Percentiles rank a stretch among this genome's conserved stretches.
These are phyloP conservation scores for Drosophila setifemur DNA, from an alignment of 1,140 invertebrate species.

Conservation along the genomic window DNA sequence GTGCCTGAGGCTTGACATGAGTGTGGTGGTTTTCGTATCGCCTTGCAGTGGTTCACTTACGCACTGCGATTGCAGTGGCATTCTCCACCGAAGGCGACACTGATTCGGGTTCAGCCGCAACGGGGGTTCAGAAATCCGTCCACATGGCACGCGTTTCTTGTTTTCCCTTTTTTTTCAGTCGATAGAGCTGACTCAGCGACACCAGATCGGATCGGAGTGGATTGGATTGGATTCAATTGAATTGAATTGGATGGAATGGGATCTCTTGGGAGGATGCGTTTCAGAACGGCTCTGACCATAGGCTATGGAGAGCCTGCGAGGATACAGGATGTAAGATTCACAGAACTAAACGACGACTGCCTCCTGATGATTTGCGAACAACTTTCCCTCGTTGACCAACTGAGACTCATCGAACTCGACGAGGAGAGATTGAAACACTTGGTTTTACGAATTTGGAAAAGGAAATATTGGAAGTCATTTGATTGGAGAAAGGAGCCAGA, in stretches of 20 bases:
- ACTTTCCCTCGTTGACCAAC: constrained; percentile 52
- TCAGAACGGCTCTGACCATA: constrained; percentile 23
- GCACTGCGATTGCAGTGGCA: constrained; percentile 31
- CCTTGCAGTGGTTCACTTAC: constrained; percentile 14
- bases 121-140: constrained; percentile 29
- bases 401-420: constrained; percentile 39
- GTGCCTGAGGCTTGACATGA: not conserved
- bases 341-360: constrained; percentile 58
- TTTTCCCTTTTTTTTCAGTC: constrained; percentile 26
- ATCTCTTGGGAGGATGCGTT: too few relatives aligned
- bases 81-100: constrained; percentile 23
- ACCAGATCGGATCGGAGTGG: constrained; percentile 10
- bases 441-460: constrained; percentile 45
- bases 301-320: not conserved
- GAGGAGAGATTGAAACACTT: constrained; percentile 26
- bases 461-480: constrained; percentile 43
- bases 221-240: not conserved
- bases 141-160: constrained; percentile 40
- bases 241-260: too few relatives aligned
- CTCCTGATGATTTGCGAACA: constrained; percentile 54
- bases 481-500: constrained; percentile 44
- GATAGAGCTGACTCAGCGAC: constrained; percentile 5
- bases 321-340: constrained; percentile 7
- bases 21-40: not conserved
- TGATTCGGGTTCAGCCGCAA: constrained; percentile 23